Conservation (phyloP, 2,888 invertebrate species). For the Dynastes maya region DNA sequence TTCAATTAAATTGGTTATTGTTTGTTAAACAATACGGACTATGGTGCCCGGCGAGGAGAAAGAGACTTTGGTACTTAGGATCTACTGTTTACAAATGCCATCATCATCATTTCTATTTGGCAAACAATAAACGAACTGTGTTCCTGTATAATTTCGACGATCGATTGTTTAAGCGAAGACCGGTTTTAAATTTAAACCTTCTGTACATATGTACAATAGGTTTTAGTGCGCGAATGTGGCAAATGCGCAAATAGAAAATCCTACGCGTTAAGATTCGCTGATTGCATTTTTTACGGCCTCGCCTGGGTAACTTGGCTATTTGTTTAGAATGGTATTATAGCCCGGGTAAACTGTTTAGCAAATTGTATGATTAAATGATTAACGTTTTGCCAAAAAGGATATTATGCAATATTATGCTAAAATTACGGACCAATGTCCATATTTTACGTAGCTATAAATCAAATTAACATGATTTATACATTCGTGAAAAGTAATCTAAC, state of each 20-base stretch:
- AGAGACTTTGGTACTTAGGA: conserved; percentile 21
- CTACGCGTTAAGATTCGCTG: neutral
- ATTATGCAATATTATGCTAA: no score
- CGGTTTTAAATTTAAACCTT: conserved; percentile 41
- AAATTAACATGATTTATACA: no score
- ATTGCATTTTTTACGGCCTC: conserved; percentile 18
- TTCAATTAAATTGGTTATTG: conserved; percentile 46
- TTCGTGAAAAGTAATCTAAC: no score
- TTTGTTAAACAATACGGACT: conserved; percentile 43
- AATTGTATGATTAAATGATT: no score
- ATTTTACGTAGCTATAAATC: no score
- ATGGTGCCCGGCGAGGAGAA: neutral
- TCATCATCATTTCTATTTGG: conserved; percentile 32
- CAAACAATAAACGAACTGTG: conserved; percentile 3
- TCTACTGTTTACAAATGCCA: conserved; percentile 31
- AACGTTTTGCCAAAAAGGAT: no score
- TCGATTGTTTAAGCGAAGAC: conserved; percentile 28
- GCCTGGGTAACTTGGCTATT: neutral
- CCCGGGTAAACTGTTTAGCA: no score
- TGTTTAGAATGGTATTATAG: no score
- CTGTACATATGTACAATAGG: conserved; percentile 19
- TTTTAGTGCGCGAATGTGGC: neutral
- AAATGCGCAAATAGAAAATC: conserved; percentile 4
- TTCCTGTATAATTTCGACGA: conserved; percentile 25
- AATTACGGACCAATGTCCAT: no score